Base-by-base conservation (phyloP, 2,113 vertebrate species). In the Phaethon lepturus region DNA sequence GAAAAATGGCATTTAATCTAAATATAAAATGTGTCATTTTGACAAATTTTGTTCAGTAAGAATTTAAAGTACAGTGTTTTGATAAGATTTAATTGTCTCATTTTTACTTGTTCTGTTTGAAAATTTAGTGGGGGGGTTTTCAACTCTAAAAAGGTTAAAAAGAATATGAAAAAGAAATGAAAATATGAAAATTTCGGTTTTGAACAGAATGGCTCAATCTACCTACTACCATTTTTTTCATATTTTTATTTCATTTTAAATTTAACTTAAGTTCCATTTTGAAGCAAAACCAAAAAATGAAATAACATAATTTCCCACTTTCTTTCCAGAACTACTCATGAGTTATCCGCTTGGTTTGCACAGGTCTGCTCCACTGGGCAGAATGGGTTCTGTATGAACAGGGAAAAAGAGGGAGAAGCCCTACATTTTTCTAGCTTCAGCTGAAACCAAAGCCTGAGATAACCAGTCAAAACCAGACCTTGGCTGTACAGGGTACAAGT, bases 1-100 rank as follows among this genome's bases (percentile, higher is more conserved):
- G 69, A 52, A 90, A 85, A 93, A 78, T 66, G 29, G 7, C 33
- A 74, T 88, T 77, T 75, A 64, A 78, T 85, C 66, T 66, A 81
- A 88, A 71, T 58, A 88, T 24, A 78, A 86, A 90, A 86, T 33
- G 13, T 94, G 83, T 86, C 79, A 78, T 91, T 94, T 82, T 95
- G 86, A 94, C 42, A 91, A 93, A 93, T 91, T 93, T 69, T 71
- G 3, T 74, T 94, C 83, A 58, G 74, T 88, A 91, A 94, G 90
- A 94, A 56, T 78, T 66, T 85, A 31, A 88, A 93, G 60, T 85
- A 56, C 55, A 53, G 33, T 58, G 56, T 78, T 75, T 91, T 50
- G 42, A 24, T 82, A 60, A 88, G 83, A 79, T 88, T 71, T 66
- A 78, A 74, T 18, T 86, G 71, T 66, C 52, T 91, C 55, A 67